Percentiles rank a stretch among this genome's conserved stretches.
Evolutionary conservation across 92 coral and sea anemone genomes (phyloP).

Genomic region (Parazoanthus swiftii): DNA sequence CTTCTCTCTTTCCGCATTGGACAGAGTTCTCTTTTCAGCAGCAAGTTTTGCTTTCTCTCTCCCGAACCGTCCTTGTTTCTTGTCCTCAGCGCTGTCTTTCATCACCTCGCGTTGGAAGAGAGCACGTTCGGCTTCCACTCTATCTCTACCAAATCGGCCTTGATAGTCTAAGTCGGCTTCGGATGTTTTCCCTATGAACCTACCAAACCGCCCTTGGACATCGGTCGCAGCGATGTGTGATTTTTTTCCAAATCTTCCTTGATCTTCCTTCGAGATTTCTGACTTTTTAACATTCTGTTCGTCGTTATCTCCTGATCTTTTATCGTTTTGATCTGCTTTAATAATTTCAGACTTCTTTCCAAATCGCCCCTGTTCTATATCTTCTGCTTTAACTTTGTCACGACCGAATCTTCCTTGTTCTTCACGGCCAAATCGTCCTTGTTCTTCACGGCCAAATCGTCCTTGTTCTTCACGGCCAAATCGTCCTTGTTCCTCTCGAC

Average conservation of each 20-base stretch:
- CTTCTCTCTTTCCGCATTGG: neutral
- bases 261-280: conserved; percentile 10
- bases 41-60: conserved; percentile 18
- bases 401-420: conserved; percentile 41
- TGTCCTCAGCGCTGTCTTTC: neutral
- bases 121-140: neutral
- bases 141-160: conserved; percentile 33
- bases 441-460: conserved; percentile 41
- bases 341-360: conserved; percentile 28
- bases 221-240: neutral
- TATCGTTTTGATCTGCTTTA: neutral
- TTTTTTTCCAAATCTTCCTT: conserved; percentile 31
- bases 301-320: conserved; percentile 11
- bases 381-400: conserved; percentile 4
- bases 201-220: conserved; percentile 29
- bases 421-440: conserved; percentile 37
- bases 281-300: neutral
- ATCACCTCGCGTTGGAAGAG: neutral
- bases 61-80: conserved; percentile 28
- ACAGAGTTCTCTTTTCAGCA: neutral
- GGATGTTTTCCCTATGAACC: neutral
- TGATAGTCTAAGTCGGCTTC: conserved; percentile 1
- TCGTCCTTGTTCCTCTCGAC: conserved; percentile 29
- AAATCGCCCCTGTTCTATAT: conserved; percentile 11
- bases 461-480: conserved; percentile 40